Conservation (phyloP, 2,797 vertebrate species). For the Esox lucius region DNA sequence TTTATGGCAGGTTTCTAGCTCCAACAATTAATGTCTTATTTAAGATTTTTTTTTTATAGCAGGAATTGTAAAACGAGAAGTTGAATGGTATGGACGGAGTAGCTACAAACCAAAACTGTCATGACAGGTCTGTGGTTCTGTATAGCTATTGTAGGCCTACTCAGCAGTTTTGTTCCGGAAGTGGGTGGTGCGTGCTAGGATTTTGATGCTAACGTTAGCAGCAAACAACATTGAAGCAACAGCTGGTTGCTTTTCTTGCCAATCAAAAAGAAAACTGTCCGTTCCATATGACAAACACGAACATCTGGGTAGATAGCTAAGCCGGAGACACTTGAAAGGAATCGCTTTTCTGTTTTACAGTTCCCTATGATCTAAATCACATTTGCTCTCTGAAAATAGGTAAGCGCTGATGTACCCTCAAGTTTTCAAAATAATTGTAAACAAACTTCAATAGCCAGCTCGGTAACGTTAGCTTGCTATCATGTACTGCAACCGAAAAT, state of each 20-base stretch:
- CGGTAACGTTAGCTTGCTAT: background rate
- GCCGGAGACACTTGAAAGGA: background rate
- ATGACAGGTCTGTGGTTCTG: too few relatives aligned
- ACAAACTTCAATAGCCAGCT: background rate
- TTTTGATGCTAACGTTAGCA: background rate
- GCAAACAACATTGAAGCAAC: background rate
- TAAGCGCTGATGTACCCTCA: background rate
- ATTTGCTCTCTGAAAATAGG: background rate
- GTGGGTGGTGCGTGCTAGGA: background rate
- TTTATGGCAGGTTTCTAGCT: too few relatives aligned
- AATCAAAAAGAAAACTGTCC: background rate
- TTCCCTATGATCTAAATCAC: background rate
- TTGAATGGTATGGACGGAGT: too few relatives aligned
- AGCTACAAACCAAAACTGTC: too few relatives aligned
- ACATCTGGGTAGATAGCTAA: background rate
- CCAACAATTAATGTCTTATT: too few relatives aligned
- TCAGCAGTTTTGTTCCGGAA: background rate
- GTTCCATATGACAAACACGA: background rate
- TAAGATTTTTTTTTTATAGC: too few relatives aligned
- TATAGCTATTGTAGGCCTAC: too few relatives aligned
- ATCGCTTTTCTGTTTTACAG: background rate
- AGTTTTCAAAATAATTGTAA: background rate
- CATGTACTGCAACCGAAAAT: background rate
- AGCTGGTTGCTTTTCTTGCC: constrained; percentile 1
- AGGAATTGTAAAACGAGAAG: too few relatives aligned